A percentile compares a stretch with the other conserved stretches of the same genome.
Evolutionary conservation across 2,888 invertebrate species (phyloP).

Genomic region (Spisula subtruncata): DNA sequence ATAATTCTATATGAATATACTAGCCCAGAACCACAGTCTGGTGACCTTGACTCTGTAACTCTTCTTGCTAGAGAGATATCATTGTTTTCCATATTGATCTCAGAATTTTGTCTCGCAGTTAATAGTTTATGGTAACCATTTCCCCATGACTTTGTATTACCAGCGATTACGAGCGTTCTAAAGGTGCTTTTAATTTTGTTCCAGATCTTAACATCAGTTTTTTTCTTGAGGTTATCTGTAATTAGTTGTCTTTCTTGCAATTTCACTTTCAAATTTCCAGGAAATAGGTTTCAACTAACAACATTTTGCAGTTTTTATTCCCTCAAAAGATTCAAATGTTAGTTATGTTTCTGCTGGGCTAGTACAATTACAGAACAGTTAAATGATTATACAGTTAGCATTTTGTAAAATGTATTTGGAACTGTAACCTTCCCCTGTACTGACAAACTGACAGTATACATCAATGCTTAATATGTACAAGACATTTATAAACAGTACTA

Average conservation of each 20-base stretch:
- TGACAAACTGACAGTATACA: too few species aligned
- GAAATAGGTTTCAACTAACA: neutral
- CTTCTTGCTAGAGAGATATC: neutral
- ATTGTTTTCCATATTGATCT: neutral
- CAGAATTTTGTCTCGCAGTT: neutral
- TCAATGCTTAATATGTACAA: too few species aligned
- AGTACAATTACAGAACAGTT: too few species aligned
- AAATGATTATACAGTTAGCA: too few species aligned
- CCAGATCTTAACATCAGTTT: neutral
- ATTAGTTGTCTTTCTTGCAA: neutral
- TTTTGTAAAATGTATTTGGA: too few species aligned
- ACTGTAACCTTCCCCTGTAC: too few species aligned
- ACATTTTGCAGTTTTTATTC: neutral
- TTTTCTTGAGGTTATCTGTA: neutral
- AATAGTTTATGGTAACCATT: neutral
- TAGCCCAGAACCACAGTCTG: too few species aligned
- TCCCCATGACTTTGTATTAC: neutral
- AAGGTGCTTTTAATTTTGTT: conserved; percentile 17
- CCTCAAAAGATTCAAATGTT: too few species aligned
- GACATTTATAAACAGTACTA: too few species aligned
- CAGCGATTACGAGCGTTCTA: neutral
- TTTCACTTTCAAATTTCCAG: neutral
- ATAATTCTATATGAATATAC: too few species aligned
- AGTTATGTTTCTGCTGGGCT: too few species aligned
- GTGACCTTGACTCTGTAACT: neutral